Conservation (phyloP, 2,797 vertebrate species). For the Gadopsis marmoratus region DNA sequence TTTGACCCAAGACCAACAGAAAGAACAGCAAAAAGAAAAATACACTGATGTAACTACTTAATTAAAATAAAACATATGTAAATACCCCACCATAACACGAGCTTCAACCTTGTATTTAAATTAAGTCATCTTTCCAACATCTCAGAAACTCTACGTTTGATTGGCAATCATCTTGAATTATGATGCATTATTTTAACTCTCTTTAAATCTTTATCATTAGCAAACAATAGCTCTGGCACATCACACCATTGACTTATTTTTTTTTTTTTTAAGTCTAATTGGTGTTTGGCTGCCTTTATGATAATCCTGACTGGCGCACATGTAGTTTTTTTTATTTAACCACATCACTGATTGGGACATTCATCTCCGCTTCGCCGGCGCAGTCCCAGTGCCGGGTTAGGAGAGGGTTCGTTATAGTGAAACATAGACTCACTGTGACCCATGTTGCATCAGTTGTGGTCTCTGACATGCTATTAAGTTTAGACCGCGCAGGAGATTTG, state of each 20-base stretch:
- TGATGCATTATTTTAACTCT: not conserved
- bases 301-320: constrained; percentile 31
- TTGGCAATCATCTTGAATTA: not conserved
- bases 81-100: not conserved
- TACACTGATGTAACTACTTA: too few species aligned
- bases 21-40: not conserved
- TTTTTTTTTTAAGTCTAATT: not conserved
- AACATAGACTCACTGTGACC: constrained; percentile 81
- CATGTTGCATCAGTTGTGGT: constrained; percentile 79
- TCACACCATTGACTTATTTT: constrained; percentile 5
- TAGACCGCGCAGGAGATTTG: constrained; percentile 81
- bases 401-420: constrained; percentile 82
- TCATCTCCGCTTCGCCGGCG: constrained; percentile 56
- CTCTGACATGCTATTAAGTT: constrained; percentile 81
- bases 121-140: not conserved
- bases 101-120: not conserved
- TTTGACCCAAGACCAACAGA: not conserved
- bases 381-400: constrained; percentile 24
- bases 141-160: not conserved
- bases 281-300: not conserved
- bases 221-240: constrained; percentile 7
- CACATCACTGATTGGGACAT: constrained; percentile 75
- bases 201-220: constrained; percentile 10
- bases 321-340: constrained; percentile 61
- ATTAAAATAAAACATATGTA: constrained; percentile 4